Evolutionary conservation across 1,140 invertebrate genomes (phyloP), one percentile per base, ranked within the genome.

Genomic region (Drosophila jambulina): DNA sequence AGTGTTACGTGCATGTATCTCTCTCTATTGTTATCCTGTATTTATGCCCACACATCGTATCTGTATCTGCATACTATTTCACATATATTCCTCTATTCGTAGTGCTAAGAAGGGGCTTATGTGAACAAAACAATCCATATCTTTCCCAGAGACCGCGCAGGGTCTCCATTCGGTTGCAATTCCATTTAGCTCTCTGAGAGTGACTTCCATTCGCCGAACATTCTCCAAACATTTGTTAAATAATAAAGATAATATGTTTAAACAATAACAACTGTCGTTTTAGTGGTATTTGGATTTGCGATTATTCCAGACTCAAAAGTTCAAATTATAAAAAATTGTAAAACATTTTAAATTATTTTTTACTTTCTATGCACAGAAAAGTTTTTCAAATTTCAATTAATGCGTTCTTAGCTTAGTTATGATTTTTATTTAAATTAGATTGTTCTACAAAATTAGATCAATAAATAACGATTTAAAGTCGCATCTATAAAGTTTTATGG

Each of bases 81-180:
- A 19, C 68, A 25, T 57, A 34, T 53, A 64, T 61, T 53, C 36
- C 17, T 40, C 17, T 42, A 48, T 23, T 54, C 62, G 19, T 78
- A 61, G 61, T 77, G 75, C 57, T 77, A 60, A 60, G 42, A 69
- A 77, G 36, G 74, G 43, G 75, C 75, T 78, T 68, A 42, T 51
- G 57, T 78, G 75, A 78, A 69, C 75, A 77, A 78, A 70, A 29
- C 23, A 12, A 43, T 43, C 15, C 25, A 38, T 32, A 25, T 62
- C 13, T 25, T 62, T 64, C 34, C 56, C 29, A 34, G 12, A 27
- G 23, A n/a, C 10, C 46, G 23, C 4, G 25, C 5, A 10, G 15
- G 15, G 15, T 25, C 15, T 48, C 45, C 45, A 17, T 32, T 32
- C 45, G 27, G 21, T 8, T 40, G 43, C n/a, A 32, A 15, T 12